phyloP scores from a whole-genome alignment of 2,113 vertebrate species.

The Alaudala cheleensis region DNA sequence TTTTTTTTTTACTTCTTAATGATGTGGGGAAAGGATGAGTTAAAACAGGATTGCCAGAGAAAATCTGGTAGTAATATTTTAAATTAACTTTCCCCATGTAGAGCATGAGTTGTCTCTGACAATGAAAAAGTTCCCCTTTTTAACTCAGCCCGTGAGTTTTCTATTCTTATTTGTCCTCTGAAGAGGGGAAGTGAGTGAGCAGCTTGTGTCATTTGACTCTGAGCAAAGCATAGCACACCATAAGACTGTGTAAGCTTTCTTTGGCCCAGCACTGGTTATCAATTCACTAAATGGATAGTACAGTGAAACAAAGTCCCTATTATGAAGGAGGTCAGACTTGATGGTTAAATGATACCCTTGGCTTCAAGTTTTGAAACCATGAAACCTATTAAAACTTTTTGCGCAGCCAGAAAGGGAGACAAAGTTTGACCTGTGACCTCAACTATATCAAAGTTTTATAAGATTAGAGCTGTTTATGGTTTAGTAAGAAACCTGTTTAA shows the following conservation, averaged over 20 bases:
- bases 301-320: neutral
- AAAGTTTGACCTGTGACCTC: neutral
- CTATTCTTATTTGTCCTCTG: neutral
- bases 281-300: neutral
- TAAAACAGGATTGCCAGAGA: neutral
- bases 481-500: neutral
- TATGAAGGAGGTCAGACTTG: neutral
- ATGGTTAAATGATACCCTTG: neutral
- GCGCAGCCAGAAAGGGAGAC: neutral
- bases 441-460: neutral
- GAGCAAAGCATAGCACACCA: neutral
- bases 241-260: neutral
- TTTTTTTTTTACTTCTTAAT: neutral
- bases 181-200: neutral
- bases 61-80: neutral
- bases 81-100: neutral
- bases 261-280: neutral
- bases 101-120: neutral
- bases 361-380: neutral
- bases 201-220: neutral
- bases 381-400: constrained; percentile 18
- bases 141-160: neutral
- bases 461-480: neutral
- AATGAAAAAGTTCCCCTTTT: neutral
- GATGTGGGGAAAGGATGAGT: neutral